Evolutionary conservation across 2,797 vertebrate genomes (phyloP).

Genomic region (Balearica regulorum): DNA sequence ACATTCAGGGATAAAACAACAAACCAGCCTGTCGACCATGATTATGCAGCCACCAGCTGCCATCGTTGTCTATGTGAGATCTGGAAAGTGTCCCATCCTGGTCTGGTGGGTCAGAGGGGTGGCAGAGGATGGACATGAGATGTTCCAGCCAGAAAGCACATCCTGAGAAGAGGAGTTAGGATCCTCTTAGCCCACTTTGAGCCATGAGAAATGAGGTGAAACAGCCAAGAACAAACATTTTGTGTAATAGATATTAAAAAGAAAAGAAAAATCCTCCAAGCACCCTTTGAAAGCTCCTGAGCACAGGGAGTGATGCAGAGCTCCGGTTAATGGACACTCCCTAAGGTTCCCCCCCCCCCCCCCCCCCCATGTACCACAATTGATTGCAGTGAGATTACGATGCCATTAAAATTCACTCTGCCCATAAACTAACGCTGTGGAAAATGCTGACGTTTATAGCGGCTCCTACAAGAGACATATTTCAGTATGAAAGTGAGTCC

Average conservation of each 20-base stretch:
- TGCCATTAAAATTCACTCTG: slow-evolving; percentile 83
- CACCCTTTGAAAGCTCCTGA: slow-evolving; percentile 33
- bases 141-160: neutral
- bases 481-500: slow-evolving; percentile 79
- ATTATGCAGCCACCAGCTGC: neutral
- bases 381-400: slow-evolving; percentile 79
- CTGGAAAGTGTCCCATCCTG: neutral
- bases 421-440: slow-evolving; percentile 75
- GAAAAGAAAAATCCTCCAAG: neutral
- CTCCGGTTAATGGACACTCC: slow-evolving; percentile 74
- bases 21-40: neutral
- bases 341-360: slow-evolving; percentile 34
- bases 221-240: neutral
- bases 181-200: neutral
- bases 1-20: neutral
- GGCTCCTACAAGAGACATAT: slow-evolving; percentile 81
- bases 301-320: slow-evolving; percentile 72
- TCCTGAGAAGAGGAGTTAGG: neutral
- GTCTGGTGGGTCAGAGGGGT: fast-evolving
- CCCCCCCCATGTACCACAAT: slow-evolving; percentile 63
- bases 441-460: slow-evolving; percentile 83
- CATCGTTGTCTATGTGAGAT: neutral
- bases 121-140: neutral
- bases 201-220: neutral
- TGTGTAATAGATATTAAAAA: neutral